Evolutionary conservation across 2,113 vertebrate genomes (phyloP), one percentile per base, ranked within the genome.

Genomic region (Lontra canadensis): DNA sequence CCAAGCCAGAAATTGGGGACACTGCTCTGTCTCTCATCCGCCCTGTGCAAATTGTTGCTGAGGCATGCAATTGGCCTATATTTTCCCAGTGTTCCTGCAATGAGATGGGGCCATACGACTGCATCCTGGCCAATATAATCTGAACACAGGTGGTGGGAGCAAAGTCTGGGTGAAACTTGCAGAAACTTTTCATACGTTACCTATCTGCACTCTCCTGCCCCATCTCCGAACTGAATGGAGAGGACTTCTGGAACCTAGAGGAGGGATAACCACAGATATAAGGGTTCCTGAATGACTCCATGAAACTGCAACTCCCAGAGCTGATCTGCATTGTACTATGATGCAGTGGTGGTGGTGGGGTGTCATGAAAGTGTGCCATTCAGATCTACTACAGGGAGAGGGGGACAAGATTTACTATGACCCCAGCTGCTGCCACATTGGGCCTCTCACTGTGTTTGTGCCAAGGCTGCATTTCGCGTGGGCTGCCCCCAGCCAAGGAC

Each of bases 321-420:
- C 1, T 13, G 7, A 49, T 61, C 20, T n/a, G 17, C 42, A 25
- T 15, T 44, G 18, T 65, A 15, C n/a, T 59, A 12, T 10, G 55
- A 47, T 55, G 5, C 25, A 15, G 11, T 4, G 10, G 8, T 42
- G 20, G 44, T 1, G 1, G 12, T 5, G 26, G 14, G 1, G 63
- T 65, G 29, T 63, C 59, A 89, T 25, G 36, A 86, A n/a, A 78
- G 26, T 55, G 39, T 31, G 34, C 25, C 7, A 0, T 29, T 76
- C 79, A 63, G 42, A 31, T 65, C n/a, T 88, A 67, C 39, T 13
- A 6, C 47, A 12, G 29, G 12, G 31, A 36, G 57, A 44, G 29
- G 29, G 25, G 23, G 44, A 83, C 36, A 78, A 42, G 49, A 76
- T 55, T 79, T 39, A 61, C 17, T 6, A 5, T 26, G 8, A 6